Evolutionary conservation across 2,888 invertebrate genomes (phyloP).

Genomic region (Stomorhina lunata): DNA sequence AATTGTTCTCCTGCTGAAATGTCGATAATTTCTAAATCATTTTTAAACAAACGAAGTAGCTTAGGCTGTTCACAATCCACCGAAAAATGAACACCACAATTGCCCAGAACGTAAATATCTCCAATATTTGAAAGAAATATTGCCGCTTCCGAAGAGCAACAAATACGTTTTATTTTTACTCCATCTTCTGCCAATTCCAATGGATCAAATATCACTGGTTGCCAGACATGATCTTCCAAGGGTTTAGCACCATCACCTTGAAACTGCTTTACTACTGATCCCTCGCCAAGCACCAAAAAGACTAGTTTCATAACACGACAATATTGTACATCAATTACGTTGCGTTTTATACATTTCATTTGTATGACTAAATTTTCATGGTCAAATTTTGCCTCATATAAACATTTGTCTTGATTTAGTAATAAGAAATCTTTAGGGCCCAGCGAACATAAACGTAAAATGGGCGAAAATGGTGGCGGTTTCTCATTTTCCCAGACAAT

Average conservation of each 20-base stretch:
- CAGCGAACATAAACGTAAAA: slow-evolving; percentile 49
- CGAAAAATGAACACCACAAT: slow-evolving; percentile 78
- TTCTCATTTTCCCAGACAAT: slow-evolving; percentile 34
- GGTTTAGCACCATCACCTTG: slow-evolving; percentile 11
- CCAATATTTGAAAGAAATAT: slow-evolving; percentile 74
- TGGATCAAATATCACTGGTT: slow-evolving; percentile 75
- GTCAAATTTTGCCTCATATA: slow-evolving; percentile 54
- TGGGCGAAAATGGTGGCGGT: slow-evolving; percentile 8
- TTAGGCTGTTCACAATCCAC: slow-evolving; percentile 77
- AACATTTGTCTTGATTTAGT: slow-evolving; percentile 22
- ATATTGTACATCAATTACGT: slow-evolving; percentile 72
- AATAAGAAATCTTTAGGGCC: slow-evolving; percentile 31
- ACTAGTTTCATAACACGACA: slow-evolving; percentile 70
- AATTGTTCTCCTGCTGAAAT: slow-evolving; percentile 88
- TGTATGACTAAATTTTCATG: slow-evolving; percentile 61
- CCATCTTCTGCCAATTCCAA: slow-evolving; percentile 76
- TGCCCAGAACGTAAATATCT: slow-evolving; percentile 77
- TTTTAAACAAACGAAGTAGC: slow-evolving; percentile 75
- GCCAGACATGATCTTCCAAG: slow-evolving; percentile 70
- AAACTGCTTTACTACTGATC: slow-evolving; percentile 65
- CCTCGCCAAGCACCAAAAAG: slow-evolving; percentile 70
- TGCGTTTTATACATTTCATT: slow-evolving; percentile 68
- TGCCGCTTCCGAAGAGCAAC: slow-evolving; percentile 77
- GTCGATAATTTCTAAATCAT: slow-evolving; percentile 83
- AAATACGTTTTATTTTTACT: slow-evolving; percentile 73